Base-by-base conservation (phyloP, 2,888 invertebrate species). In the Heliconius hortense region DNA sequence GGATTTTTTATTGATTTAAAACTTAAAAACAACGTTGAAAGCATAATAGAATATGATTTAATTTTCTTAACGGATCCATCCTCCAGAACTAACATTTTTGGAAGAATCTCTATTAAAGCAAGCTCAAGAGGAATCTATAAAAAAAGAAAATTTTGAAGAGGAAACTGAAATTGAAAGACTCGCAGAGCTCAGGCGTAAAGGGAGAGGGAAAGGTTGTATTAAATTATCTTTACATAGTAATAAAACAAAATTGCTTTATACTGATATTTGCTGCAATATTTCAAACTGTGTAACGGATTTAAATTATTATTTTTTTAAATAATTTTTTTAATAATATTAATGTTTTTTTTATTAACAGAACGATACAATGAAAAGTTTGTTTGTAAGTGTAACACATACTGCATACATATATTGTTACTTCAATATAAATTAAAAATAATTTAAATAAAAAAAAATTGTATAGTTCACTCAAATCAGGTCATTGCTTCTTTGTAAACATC, bases 71-170 rank as follows among this genome's bases (percentile, higher is more conserved):
- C n/a, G 56, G 2, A 60, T 26, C n/a, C 0, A 21, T 21, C 0
- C 2, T 87, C 60, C 88, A 87, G 94, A 94, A 79, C 81, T 96
- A 56, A 95, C 94, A 53, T 90, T 94, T 72, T 88, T 95, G 72
- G 96, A 96, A 87, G 95, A 95, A 76, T 88, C 91, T 1, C 94
- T 96, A 10, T 83, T 96, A 74, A 94, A 94, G 77, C 94, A 94
- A 82, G 96, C 96, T 0, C 87, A 88, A 21, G 95, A 95, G 3
- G 95, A 95, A 43, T 84, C 81, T 82, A 85, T 77, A 2, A 89
- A 80, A 75, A 85, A 72, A 71, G 88, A 88, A 31, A n/a, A 71
- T 2, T 88, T 88, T 26, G 89, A 90, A 43, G 90, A 89, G 56
- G 90, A 90, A 66, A 88, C 81, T 70, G 94, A 94, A 80, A 81